These are phyloP conservation scores for Poeciliopsis prolifica DNA, from an alignment of 2,113 vertebrate genomes.

Conservation along the genomic window DNA sequence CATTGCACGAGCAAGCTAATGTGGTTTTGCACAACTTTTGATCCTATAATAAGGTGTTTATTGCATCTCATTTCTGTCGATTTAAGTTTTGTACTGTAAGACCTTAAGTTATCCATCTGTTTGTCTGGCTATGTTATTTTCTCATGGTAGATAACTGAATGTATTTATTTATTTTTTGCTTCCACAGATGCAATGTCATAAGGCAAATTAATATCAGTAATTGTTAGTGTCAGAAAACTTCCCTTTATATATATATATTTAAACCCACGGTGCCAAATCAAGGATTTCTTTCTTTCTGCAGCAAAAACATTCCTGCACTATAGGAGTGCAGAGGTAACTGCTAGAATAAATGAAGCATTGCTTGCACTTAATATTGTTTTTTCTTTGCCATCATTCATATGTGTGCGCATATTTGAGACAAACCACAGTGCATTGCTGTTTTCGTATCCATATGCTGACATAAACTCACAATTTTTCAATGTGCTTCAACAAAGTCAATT, in stretches of 20 bases:
- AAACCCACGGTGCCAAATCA: constrained; percentile 12
- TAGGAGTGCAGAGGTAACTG: no score
- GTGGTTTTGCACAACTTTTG: neutral
- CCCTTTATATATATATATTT: constrained; percentile 27
- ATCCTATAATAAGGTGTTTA: neutral
- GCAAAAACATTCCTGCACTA: no score
- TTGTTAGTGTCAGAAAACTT: constrained; percentile 41
- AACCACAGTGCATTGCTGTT: neutral
- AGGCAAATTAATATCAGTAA: constrained; percentile 56
- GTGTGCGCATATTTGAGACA: no score
- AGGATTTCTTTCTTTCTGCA: constrained; percentile 15
- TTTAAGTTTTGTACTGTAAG: no score
- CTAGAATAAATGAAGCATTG: neutral
- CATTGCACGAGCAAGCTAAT: neutral
- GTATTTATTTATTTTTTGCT: constrained; percentile 14
- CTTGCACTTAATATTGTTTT: no score
- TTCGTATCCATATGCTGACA: neutral
- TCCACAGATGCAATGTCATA: constrained; percentile 56
- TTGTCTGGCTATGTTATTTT: constrained; percentile 41
- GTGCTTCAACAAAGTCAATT: constrained; percentile 16
- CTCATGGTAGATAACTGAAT: constrained; percentile 16
- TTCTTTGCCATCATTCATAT: neutral
- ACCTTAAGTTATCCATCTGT: neutral
- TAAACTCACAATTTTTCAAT: constrained; percentile 5
- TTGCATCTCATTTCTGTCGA: neutral